These are phyloP conservation scores for Peromyscus californicus DNA, from an alignment of 2,113 vertebrate species.

Conservation along the genomic window DNA sequence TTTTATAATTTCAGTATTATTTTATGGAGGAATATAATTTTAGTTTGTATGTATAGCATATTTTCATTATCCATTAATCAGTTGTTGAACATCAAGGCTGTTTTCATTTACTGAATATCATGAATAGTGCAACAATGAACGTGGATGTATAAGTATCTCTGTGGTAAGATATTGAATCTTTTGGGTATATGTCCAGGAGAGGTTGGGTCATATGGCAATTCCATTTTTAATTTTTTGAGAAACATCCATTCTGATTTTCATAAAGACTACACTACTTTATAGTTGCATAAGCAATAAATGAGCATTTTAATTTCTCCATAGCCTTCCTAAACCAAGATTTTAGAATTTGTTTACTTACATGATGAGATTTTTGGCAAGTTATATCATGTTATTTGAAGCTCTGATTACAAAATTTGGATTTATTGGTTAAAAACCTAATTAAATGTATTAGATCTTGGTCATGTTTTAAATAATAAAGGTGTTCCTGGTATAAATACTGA, in stretches of 20 bases:
- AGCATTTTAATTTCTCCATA: neutral
- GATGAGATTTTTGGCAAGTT: neutral
- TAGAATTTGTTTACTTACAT: neutral
- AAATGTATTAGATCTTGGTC: neutral
- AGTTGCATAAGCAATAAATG: neutral
- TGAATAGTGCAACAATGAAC: too few relatives aligned
- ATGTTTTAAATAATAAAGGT: neutral
- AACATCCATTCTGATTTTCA: neutral
- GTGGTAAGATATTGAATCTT: too few relatives aligned
- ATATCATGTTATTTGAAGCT: neutral
- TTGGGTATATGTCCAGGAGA: too few relatives aligned
- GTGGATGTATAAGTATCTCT: too few relatives aligned
- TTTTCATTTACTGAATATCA: too few relatives aligned
- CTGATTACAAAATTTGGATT: neutral
- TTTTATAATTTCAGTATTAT: too few relatives aligned
- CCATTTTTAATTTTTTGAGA: neutral
- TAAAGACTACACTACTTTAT: neutral
- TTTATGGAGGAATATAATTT: too few relatives aligned
- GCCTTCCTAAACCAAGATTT: neutral
- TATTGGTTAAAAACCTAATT: neutral
- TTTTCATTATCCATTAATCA: too few relatives aligned
- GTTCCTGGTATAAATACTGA: neutral
- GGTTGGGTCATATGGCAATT: neutral
- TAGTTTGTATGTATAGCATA: too few relatives aligned
- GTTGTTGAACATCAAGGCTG: too few relatives aligned